phyloP scores from a whole-genome alignment of 2,797 vertebrate species.

The Peromyscus eremicus region DNA sequence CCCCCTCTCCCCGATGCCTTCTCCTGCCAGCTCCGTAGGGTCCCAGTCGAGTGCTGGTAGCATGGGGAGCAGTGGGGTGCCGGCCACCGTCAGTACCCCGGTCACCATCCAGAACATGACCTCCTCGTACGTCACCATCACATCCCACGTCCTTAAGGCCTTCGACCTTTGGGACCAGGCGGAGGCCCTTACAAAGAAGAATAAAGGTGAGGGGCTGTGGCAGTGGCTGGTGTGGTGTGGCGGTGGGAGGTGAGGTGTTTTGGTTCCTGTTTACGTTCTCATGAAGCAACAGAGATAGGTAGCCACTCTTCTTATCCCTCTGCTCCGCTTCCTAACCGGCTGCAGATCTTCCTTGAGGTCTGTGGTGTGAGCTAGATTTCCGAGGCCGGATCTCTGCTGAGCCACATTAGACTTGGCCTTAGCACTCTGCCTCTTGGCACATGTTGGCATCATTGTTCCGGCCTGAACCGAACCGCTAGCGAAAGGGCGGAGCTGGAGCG shows the following conservation, averaged over 20 bases:
- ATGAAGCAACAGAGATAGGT: background rate
- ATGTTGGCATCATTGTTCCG: background rate
- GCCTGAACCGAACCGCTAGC: background rate
- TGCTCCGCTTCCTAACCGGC: background rate
- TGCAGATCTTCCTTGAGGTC: background rate
- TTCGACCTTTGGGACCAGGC: slow-evolving; percentile 96
- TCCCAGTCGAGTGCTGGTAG: slow-evolving; percentile 89
- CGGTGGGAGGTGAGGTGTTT: accelerated
- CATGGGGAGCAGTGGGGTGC: slow-evolving; percentile 67
- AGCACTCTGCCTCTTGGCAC: background rate
- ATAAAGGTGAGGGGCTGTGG: slow-evolving; percentile 89
- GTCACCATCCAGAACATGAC: slow-evolving; percentile 92
- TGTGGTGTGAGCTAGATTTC: background rate
- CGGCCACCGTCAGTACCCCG: slow-evolving; percentile 88
- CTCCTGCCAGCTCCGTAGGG: slow-evolving; percentile 89
- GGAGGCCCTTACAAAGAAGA: slow-evolving; percentile 90
- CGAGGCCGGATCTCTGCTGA: background rate
- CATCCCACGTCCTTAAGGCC: slow-evolving; percentile 93
- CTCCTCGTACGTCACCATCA: slow-evolving; percentile 95
- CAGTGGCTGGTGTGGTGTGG: accelerated
- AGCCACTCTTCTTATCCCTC: background rate
- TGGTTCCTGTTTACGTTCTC: background rate
- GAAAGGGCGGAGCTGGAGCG: background rate
- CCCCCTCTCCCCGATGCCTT: slow-evolving; percentile 90
- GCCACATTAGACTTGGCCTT: background rate